Conservation (phyloP, 2,113 vertebrate genomes). For the Protobothrops flavoviridis region DNA sequence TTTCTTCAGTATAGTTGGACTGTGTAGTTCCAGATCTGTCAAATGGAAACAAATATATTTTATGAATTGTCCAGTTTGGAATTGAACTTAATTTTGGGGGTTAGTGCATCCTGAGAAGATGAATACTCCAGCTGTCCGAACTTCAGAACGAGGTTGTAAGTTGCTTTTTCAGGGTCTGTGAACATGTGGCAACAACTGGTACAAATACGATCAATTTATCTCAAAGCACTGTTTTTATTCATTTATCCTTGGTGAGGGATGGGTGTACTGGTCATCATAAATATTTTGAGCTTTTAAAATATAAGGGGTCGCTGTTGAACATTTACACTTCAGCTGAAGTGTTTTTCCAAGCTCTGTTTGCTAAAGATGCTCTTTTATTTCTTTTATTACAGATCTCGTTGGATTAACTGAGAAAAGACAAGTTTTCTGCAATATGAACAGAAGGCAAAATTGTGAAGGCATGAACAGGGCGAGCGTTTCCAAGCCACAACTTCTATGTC, state of each 20-base stretch:
- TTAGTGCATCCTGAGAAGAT: not conserved
- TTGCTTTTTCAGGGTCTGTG: not conserved
- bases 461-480: conserved; percentile 47
- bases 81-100: not conserved
- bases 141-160: not conserved
- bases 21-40: not conserved
- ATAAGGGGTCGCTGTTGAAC: not conserved
- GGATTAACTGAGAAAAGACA: conserved; percentile 32
- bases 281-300: not conserved
- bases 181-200: not conserved
- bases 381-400: conserved; percentile 61
- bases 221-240: not conserved
- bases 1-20: not conserved
- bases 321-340: not conserved
- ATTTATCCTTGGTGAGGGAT: not conserved
- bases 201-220: not conserved
- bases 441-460: conserved; percentile 51
- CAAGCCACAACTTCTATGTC: conserved; percentile 58
- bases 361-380: conserved; percentile 44
- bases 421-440: conserved; percentile 39
- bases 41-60: not conserved
- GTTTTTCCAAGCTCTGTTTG: conserved; percentile 20
- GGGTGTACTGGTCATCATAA: not conserved
- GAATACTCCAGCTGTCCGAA: not conserved
- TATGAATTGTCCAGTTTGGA: not conserved